Conservation (phyloP, 2,797 vertebrate genomes). For the Acipenser transmontanus region DNA sequence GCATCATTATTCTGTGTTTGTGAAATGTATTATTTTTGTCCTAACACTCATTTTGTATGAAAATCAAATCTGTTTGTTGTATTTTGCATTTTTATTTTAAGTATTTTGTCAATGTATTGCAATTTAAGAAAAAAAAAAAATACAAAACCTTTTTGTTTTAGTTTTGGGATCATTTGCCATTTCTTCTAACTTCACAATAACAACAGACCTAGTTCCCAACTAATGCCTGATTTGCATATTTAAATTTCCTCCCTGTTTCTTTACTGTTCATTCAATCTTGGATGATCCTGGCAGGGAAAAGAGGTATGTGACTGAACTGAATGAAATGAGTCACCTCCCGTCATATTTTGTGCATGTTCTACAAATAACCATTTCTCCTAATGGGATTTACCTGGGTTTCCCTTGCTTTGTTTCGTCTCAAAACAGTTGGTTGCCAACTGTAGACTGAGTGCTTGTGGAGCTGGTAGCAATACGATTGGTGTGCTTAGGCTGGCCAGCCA, state of each 20-base stretch:
- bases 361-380: constrained; percentile 65
- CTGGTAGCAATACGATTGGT: constrained; percentile 43
- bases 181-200: constrained; percentile 1
- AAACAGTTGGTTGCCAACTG: constrained; percentile 63
- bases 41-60: too few species aligned
- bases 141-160: too few species aligned
- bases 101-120: too few species aligned
- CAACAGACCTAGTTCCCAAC: constrained; percentile 32
- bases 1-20: too few species aligned
- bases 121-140: too few species aligned
- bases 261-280: constrained; percentile 83
- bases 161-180: neutral
- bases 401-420: constrained; percentile 67
- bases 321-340: constrained; percentile 62
- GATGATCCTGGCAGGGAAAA: constrained; percentile 91
- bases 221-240: constrained; percentile 71
- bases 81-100: too few species aligned
- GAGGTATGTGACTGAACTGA: constrained; percentile 89
- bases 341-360: constrained; percentile 89
- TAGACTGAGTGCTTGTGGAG: constrained; percentile 58
- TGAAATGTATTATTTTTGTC: too few species aligned
- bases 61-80: too few species aligned
- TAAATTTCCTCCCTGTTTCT: constrained; percentile 85
- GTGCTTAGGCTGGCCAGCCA: constrained; percentile 34
- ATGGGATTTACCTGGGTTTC: constrained; percentile 61